Evolutionary conservation across 2,797 vertebrate genomes (phyloP), one percentile per base, ranked within the genome.

Genomic region (Ispidina lecontei): DNA sequence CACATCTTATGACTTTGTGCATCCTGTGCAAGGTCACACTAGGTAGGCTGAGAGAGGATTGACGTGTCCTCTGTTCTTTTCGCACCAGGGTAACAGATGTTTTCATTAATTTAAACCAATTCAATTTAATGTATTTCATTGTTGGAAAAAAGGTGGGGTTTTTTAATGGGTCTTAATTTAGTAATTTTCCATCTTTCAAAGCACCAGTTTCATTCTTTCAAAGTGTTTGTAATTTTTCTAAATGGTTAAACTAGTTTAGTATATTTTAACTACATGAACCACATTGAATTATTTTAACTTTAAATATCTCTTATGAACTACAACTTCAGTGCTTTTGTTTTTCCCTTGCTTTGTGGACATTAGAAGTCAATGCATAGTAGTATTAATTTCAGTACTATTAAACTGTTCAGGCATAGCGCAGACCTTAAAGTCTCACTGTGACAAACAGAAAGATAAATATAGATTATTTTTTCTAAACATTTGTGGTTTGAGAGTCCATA

Each of bases 51-150:
- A 51, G 49, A 70, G 6, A 29, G 29, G 5, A 31, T 35, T 90
- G n/a, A 7, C 7, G 2, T 22, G 23, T 5, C 28, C 31, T 31
- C 31, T 72, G 12, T 49, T 56, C 6, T 12, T 68, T 58, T 43
- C 49, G 4, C 33, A 44, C 10, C 14, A 11, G 14, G 2, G 1
- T 58, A 31, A 59, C 8, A 73, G 7, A 4, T 59, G 22, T 41
- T 82, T 54, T 76, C 52, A 59, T 70, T 67, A 35, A 8, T 78
- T 0, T 0, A 14, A 75, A 15, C 1, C 7, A 55, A 12, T 75
- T 84, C 9, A 58, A 20, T n/a, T 12, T 12, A 78, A 62, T 58
- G 0, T 18, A 26, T 62, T 26, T 71, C 37, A 39, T 22, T 56
- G 2, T 18, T 54, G 19, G 18, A 14, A 65, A 19, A n/a, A 54